Conservation (phyloP, 2,797 vertebrate species). For the Schizothorax lantsangensis region DNA sequence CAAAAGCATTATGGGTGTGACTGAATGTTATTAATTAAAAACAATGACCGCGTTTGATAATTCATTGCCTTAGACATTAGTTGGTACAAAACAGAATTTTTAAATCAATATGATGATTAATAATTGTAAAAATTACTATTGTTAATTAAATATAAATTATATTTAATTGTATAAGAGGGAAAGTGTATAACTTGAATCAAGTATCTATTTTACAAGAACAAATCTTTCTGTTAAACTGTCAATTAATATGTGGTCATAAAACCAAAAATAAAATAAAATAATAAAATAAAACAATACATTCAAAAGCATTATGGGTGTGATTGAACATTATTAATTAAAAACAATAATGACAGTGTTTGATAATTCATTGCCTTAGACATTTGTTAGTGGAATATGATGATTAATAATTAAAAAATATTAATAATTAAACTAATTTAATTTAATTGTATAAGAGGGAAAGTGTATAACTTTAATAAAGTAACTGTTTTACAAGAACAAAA, state of each 20-base stretch:
- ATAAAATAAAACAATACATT: neutral
- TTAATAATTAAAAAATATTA: neutral
- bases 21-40: neutral
- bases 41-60: too few relatives aligned
- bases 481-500: neutral
- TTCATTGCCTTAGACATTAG: neutral
- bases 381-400: neutral
- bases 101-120: neutral
- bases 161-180: neutral
- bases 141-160: neutral
- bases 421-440: neutral
- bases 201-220: neutral
- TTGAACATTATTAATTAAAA: conserved; percentile 6
- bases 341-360: neutral
- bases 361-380: neutral
- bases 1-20: neutral
- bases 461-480: neutral
- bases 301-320: neutral
- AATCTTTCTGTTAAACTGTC: neutral
- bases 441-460: neutral
- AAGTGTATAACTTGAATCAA: neutral
- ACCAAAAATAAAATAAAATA: neutral
- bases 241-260: neutral
- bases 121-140: neutral
- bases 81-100: neutral